Evolutionary conservation across 2,113 vertebrate genomes (phyloP), one percentile per base, ranked within the genome.

Genomic region (Lichenostomus cassidix): DNA sequence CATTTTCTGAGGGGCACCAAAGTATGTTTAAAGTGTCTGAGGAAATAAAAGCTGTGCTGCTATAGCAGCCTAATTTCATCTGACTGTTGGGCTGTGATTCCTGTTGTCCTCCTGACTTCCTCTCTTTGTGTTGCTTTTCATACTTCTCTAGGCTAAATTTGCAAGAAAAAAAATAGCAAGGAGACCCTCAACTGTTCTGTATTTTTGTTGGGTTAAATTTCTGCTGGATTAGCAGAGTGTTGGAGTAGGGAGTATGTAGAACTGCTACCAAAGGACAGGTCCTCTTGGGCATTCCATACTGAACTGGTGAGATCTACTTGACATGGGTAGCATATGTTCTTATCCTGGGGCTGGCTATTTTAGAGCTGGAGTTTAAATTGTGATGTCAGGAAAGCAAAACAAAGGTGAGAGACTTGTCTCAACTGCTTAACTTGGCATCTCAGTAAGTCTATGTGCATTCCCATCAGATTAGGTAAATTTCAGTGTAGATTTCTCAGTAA

Each of bases 201-300:
- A 1, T 59, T 91, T 89, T 65, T 67, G 33, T 27, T 64, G 31
- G 10, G 13, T 59, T 88, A 53, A 37, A 31, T 77, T 92, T 69
- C n/a, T 69, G 42, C 46, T 89, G 68, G 28, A 7, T 89, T 80
- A 59, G 41, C 16, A 20, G 25, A 25, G 37, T 37, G 39, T 44
- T 68, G 37, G 31, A 16, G 37, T 18, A 16, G 46, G 37, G 29
- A 84, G 3, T 25, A 23, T 0, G 0, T 4, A 49, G 67, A 73
- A 15, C 11, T 60, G 60, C 52, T 64, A 0, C 3, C 9, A 9
- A 31, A 47, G 52, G 21, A 10, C 11, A 37, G 39, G 27, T 64
- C 31, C 17, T 31, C n/a, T 46, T 67, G 47, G 35, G 33, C 6
- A 5, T 33, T 74, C n/a, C 4, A 3, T 31, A 4, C 33, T 42